A percentile compares a stretch with the other conserved stretches of the same genome.
Evolutionary conservation across 2,888 invertebrate genomes (phyloP).

Genomic region (Lasioglossum pauxillum): DNA sequence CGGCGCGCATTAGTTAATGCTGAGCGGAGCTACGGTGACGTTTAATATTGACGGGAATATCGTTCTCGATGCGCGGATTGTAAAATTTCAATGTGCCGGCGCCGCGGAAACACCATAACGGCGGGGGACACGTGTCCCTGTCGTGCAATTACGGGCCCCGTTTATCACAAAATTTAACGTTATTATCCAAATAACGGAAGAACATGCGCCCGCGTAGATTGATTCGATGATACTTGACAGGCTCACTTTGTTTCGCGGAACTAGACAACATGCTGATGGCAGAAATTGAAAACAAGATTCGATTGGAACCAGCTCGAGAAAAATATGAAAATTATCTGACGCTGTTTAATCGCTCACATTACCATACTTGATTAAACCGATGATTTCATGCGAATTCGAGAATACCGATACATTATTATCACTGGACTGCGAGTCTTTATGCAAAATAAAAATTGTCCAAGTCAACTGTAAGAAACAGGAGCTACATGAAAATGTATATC

Average conservation of each 20-base stretch:
- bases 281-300: not conserved
- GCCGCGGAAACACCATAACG: constrained; percentile 53
- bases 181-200: constrained; percentile 1
- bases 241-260: not conserved
- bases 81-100: constrained; percentile 64
- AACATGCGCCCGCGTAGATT: not conserved
- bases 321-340: constrained; percentile 3
- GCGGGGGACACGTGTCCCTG: constrained; percentile 27
- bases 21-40: constrained; percentile 63
- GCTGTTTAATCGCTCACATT: not conserved
- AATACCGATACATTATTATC: no score
- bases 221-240: constrained; percentile 4
- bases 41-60: constrained; percentile 76
- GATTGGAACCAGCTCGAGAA: not conserved
- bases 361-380: not conserved
- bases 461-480: no score
- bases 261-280: not conserved
- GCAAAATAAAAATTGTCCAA: no score
- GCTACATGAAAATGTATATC: no score
- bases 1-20: constrained; percentile 76
- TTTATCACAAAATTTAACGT: not conserved
- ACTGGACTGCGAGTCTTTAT: no score
- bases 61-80: constrained; percentile 66
- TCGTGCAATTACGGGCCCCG: constrained; percentile 43
- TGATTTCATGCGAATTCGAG: not conserved